A percentile compares a stretch with the other conserved stretches of the same genome.
phyloP scores from a whole-genome alignment of 2,888 invertebrate genomes.

The Chrysolina oricalcia region DNA sequence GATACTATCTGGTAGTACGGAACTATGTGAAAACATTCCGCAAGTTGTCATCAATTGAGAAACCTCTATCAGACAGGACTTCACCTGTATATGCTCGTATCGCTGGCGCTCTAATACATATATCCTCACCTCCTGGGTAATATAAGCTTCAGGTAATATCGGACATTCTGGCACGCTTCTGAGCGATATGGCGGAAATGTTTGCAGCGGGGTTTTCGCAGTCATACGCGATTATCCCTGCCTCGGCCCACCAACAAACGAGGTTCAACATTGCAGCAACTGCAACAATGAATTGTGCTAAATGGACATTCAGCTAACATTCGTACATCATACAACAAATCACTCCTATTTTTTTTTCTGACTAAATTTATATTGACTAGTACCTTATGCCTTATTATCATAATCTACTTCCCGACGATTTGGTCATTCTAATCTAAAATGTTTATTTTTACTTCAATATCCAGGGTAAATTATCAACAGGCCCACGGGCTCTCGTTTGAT shows the following conservation, averaged over 20 bases:
- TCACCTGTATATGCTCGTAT: neutral
- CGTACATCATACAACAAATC: too few species aligned
- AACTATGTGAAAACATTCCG: neutral
- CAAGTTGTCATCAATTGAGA: neutral
- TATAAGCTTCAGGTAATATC: neutral
- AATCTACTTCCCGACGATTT: too few species aligned
- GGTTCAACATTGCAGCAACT: too few species aligned
- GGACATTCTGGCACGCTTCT: neutral
- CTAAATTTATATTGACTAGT: too few species aligned
- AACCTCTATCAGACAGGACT: neutral
- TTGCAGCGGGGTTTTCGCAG: constrained; percentile 5
- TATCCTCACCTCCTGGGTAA: neutral
- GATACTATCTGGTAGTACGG: neutral
- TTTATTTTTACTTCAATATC: too few species aligned
- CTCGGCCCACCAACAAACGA: too few species aligned
- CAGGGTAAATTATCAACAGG: neutral
- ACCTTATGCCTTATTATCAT: too few species aligned
- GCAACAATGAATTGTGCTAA: too few species aligned
- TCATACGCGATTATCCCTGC: constrained; percentile 3
- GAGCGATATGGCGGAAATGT: neutral
- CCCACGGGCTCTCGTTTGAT: neutral
- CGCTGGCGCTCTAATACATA: neutral
- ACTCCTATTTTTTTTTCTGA: too few species aligned
- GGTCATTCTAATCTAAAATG: too few species aligned
- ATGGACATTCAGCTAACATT: too few species aligned